These are phyloP conservation scores for Morus bassanus DNA, from an alignment of 2,797 vertebrate genomes.

Conservation along the genomic window DNA sequence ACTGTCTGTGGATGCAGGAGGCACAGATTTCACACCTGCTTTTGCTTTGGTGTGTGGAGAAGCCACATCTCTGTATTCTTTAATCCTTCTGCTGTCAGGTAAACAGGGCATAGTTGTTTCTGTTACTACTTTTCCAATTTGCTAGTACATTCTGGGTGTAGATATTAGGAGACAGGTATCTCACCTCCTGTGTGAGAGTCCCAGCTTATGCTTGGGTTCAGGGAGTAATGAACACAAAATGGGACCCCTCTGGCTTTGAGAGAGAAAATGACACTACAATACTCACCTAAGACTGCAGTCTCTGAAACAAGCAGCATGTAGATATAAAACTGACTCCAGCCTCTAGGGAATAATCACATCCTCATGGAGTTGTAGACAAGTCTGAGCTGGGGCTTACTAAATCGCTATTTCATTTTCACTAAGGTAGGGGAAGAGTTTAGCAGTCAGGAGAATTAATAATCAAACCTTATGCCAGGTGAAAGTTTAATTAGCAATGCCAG, in stretches of 20 bases:
- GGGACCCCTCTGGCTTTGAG: neutral
- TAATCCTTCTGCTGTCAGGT: neutral
- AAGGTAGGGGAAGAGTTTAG: neutral
- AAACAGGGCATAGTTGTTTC: neutral
- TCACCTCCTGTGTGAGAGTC: rapidly evolving
- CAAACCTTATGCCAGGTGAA: neutral
- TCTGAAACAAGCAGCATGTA: neutral
- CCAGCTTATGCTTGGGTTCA: neutral
- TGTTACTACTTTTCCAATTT: neutral
- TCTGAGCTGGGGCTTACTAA: neutral
- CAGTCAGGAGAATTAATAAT: neutral
- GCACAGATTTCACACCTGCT: neutral
- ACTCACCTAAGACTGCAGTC: neutral
- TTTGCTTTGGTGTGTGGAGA: neutral
- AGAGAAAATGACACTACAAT: neutral
- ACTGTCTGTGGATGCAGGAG: neutral
- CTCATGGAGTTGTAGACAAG: neutral
- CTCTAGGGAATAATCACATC: neutral
- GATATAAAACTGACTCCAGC: neutral
- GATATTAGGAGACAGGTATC: neutral
- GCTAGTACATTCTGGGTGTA: neutral
- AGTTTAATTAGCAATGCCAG: slow-evolving; percentile 40
- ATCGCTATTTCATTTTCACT: neutral
- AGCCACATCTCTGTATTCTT: neutral
- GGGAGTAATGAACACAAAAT: neutral